phyloP scores from a whole-genome alignment of 2,797 vertebrate genomes.

The Tolypeutes matacus region DNA sequence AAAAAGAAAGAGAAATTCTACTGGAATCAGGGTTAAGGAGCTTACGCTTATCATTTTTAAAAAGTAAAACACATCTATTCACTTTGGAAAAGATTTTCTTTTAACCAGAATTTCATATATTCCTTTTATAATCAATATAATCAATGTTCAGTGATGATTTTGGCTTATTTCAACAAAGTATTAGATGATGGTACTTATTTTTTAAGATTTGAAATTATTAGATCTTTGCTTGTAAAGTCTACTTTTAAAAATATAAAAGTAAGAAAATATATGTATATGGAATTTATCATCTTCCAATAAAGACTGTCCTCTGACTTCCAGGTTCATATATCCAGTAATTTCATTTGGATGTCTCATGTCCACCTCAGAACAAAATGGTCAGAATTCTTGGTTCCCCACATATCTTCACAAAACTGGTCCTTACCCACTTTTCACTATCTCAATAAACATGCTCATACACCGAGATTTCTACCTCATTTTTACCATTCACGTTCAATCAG shows the following conservation, averaged over 20 bases:
- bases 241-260: background rate
- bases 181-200: background rate
- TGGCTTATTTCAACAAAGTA: background rate
- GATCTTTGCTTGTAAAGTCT: background rate
- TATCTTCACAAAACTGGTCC: background rate
- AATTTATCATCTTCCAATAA: background rate
- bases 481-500: background rate
- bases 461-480: background rate
- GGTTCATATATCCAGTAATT: background rate
- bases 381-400: background rate
- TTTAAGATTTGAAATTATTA: background rate
- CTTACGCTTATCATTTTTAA: constrained; percentile 35
- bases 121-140: background rate
- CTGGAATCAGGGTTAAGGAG: background rate
- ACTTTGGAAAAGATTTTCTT: background rate
- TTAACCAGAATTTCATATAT: constrained; percentile 28
- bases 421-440: background rate
- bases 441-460: background rate
- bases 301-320: background rate
- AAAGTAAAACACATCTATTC: background rate
- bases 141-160: background rate
- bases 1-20: constrained; percentile 47
- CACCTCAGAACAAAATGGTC: background rate
- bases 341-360: background rate
- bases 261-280: background rate